Evolutionary conservation across 1,140 invertebrate species (phyloP), one percentile per base, ranked within the genome.

Genomic region (Brachionus angularis): DNA sequence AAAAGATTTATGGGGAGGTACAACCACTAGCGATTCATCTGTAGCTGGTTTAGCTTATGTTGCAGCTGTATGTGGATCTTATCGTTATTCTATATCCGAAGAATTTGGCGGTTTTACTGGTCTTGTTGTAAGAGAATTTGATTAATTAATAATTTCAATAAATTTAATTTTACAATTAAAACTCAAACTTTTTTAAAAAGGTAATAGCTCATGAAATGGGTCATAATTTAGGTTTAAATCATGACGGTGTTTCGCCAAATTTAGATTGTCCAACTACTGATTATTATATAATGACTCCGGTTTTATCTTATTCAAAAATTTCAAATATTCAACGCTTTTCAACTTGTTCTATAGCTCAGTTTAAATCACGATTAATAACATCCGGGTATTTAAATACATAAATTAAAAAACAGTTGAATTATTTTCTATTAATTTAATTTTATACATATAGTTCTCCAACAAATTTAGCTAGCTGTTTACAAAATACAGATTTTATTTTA

Each of bases 141-240:
- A 27, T 21, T 29, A 44, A 64, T 64, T 64, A n/a, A n/a, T n/a
- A n/a, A n/a, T 42, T 0, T 36, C 0, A 12, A 14, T 16, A 27
- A 18, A 27, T n/a, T n/a, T n/a, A 25, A 42, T 34, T 62, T 62
- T 12, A 53, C 10, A 14, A 10, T 14, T 14, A 53, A 1, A 31
- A 21, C 10, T 23, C 23, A 23, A 49, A 3, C 2, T 21, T 21
- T 5, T 18, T 23, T 50, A 50, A 18, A n/a, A n/a, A n/a, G 62
- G 36, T 33, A 8, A 50, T 67, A 29, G 62, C 62, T 2, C 62
- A 67, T 67, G 62, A 67, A 34, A 47, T 67, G 42, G 62, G 62
- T 47, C 62, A 67, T 23, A 67, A 67, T 67, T 67, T 67, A 10
- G 62, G 62, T 8, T 46, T 42, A 47, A 34, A 34, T 67, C 62